Conservation (phyloP, 2,888 invertebrate genomes). For the Apoda limacodes region DNA sequence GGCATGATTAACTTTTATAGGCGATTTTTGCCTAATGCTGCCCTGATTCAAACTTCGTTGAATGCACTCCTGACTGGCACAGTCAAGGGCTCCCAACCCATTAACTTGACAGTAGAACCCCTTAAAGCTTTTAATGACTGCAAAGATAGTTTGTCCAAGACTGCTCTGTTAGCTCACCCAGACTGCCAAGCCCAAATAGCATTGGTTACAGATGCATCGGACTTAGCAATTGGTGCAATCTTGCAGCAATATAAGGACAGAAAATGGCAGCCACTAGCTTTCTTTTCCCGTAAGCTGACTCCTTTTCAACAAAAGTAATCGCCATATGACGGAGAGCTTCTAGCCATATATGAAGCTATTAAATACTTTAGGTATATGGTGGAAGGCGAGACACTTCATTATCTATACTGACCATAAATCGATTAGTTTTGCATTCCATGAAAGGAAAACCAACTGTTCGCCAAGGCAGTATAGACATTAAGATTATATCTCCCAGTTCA, state of each 20-base stretch:
- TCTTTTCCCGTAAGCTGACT: conserved; percentile 31
- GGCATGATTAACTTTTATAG: conserved; percentile 28
- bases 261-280: conserved; percentile 31
- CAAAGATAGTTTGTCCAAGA: conserved; percentile 24
- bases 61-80: conserved; percentile 23
- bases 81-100: conserved; percentile 23
- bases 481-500: conserved; percentile 31
- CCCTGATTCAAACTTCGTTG: conserved; percentile 29
- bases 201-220: no score
- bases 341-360: conserved; percentile 8
- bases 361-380: conserved; percentile 22
- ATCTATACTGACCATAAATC: conserved; percentile 31
- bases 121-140: conserved; percentile 20
- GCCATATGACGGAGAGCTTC: conserved; percentile 13
- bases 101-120: conserved; percentile 19
- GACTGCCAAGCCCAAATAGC: no score
- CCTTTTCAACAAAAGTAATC: conserved; percentile 27
- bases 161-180: conserved; percentile 25
- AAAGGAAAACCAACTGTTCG: conserved; percentile 19
- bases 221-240: no score
- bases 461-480: conserved; percentile 33
- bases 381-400: conserved; percentile 28
- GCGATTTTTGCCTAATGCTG: conserved; percentile 29
- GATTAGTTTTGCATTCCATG: conserved; percentile 2
- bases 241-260: conserved; percentile 26